Conservation (phyloP, 2,797 vertebrate species). For the Platyrinchus mystaceus region DNA sequence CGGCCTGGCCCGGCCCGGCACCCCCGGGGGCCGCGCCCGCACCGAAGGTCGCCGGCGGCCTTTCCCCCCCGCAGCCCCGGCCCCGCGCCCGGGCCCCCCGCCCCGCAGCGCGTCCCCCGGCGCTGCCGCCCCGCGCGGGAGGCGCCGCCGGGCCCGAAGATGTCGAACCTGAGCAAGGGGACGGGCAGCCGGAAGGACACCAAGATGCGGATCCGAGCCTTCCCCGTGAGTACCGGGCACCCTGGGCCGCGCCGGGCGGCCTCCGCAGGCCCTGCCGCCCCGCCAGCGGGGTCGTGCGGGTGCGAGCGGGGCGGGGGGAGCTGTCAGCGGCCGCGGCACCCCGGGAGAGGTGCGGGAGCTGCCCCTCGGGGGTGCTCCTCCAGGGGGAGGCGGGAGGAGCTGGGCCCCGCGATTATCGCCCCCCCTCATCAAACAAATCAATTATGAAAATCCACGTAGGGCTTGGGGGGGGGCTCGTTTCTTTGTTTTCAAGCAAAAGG, state of each 20-base stretch:
- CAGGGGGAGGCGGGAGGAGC: neutral
- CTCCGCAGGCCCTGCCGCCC: neutral
- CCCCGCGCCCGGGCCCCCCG: neutral
- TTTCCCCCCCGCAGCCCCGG: neutral
- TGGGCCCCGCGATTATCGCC: neutral
- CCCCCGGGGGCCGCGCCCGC: neutral
- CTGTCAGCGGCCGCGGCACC: neutral
- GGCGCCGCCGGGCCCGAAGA: slow-evolving; percentile 75
- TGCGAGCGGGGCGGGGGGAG: neutral
- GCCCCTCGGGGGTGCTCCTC: neutral
- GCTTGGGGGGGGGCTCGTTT: neutral
- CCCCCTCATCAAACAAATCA: neutral
- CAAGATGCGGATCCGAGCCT: slow-evolving; percentile 99
- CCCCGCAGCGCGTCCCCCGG: slow-evolving; percentile 12
- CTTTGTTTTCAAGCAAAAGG: slow-evolving; percentile 42
- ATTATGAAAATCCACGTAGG: neutral
- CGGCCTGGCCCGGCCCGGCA: neutral
- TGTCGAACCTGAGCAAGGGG: slow-evolving; percentile 98
- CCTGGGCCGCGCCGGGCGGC: slow-evolving; percentile 23
- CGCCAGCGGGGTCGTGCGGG: neutral
- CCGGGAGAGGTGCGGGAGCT: neutral
- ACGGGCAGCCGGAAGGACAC: slow-evolving; percentile 96
- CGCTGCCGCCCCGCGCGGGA: slow-evolving; percentile 47
- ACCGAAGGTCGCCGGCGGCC: slow-evolving; percentile 21
- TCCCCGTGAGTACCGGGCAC: slow-evolving; percentile 87